Evolutionary conservation across 2,797 vertebrate species (phyloP), one percentile per base, ranked within the genome.

Genomic region (Danio aesculapii): DNA sequence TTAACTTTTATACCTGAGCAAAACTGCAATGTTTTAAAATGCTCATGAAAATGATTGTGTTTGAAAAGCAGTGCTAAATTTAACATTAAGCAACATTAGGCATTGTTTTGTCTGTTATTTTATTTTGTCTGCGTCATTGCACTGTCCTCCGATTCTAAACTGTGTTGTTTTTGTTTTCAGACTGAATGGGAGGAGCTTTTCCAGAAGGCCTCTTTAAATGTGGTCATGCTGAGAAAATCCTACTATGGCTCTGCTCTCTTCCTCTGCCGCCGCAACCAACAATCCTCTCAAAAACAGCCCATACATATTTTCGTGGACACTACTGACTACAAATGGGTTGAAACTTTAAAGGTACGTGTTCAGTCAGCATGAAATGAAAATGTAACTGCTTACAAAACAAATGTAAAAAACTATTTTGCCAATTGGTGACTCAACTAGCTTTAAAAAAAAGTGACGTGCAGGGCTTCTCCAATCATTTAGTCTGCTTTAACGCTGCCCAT

Each of bases 231-330:
- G 79, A 97, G 93, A 89, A 96, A 88, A 64, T 99, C 98, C 0
- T 98, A 95, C 88, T 99, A 96, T 0, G 97, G 96, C 73, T 96
- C 97, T 0, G 94, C 84, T 8, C 92, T 99, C 63, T 97, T 98
- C 88, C 90, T 99, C 39, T 97, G 96, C 89, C 96, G 94, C 47
- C 86, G 88, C 13, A 2, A 0, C 39, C n/a, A 43, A 62, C 90
- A 21, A 4, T 50, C 77, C 70, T 82, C 86, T 0, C 44, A 8
- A 8, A 91, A 93, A 83, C 88, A 81, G 49, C 94, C 96, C 0
- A 0, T 95, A 75, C 93, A 95, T 85, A 84, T 99, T 16, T 88
- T 96, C 0, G 83, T 99, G 71, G 96, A 99, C 68, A 86, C 91
- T 41, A 86, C 89, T 0, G 83, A 94, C 88, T 99, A 93, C 89